Percentiles rank a stretch among this genome's conserved stretches.
Conservation (phyloP, 2,888 invertebrate species). For the Teleogryllus oceanicus region DNA sequence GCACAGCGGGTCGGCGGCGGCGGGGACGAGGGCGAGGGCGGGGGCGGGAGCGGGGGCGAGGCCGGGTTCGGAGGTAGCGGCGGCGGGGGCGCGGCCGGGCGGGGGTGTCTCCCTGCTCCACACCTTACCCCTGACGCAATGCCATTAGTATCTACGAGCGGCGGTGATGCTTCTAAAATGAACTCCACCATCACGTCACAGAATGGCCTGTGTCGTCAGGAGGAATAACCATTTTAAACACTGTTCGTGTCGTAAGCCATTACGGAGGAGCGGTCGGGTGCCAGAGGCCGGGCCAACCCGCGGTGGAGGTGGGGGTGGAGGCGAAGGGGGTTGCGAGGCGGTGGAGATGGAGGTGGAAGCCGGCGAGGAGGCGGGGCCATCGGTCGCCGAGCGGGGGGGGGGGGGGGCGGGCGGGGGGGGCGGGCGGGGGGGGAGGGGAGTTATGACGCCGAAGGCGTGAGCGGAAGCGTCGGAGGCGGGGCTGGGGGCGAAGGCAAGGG, state of each 20-base stretch:
- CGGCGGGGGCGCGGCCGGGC: no score
- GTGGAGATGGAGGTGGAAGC: not conserved
- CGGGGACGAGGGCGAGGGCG: no score
- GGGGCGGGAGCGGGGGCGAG: no score
- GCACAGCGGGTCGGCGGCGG: no score
- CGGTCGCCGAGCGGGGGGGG: not conserved
- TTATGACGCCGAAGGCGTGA: not conserved
- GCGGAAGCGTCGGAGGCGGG: not conserved
- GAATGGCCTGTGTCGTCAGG: conserved; percentile 18
- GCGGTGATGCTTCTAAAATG: not conserved
- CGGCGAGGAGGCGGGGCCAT: not conserved
- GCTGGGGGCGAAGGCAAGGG: not conserved
- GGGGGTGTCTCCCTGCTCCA: no score
- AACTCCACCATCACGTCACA: not conserved
- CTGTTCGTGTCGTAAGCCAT: conserved; percentile 18
- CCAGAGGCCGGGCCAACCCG: not conserved
- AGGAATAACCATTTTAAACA: conserved; percentile 18
- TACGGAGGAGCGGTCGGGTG: not conserved
- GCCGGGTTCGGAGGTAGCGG: no score
- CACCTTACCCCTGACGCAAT: not conserved
- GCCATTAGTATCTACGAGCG: conserved; percentile 1
- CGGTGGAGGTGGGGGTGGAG: not conserved
- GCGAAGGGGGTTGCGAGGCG: not conserved
- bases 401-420: not conserved
- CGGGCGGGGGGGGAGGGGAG: not conserved